These are phyloP conservation scores for Poecile montanus DNA, from an alignment of 2,797 vertebrate species.

Conservation along the genomic window DNA sequence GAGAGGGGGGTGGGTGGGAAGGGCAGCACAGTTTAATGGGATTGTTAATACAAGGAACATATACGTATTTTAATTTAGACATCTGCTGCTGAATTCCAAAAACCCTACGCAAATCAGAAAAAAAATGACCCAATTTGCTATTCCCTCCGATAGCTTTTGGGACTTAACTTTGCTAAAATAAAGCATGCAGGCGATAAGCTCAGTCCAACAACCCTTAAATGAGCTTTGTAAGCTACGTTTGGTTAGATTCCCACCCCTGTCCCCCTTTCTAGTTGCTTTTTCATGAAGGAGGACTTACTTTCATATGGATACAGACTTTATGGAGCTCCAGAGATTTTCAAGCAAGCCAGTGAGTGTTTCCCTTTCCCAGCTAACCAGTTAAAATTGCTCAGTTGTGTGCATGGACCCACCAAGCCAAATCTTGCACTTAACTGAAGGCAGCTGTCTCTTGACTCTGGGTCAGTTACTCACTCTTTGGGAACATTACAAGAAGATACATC, in stretches of 20 bases:
- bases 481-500: background rate
- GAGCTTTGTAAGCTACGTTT: background rate
- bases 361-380: background rate
- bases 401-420: background rate
- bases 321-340: background rate
- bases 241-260: background rate
- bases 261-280: background rate
- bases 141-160: background rate
- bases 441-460: background rate
- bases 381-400: background rate
- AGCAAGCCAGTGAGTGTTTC: background rate
- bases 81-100: slow-evolving; percentile 48
- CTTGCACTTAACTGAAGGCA: background rate
- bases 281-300: background rate
- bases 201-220: background rate
- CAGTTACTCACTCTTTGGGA: background rate
- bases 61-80: slow-evolving; percentile 65
- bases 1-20: slow-evolving; percentile 63
- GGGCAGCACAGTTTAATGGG: slow-evolving; percentile 57
- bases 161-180: background rate
- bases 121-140: background rate
- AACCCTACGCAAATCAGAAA: background rate
- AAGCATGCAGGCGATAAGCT: background rate
- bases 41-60: slow-evolving; percentile 68
- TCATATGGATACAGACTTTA: background rate